These are phyloP conservation scores for Graptemys geographica DNA, from an alignment of 2,797 vertebrate species.

Conservation along the genomic window DNA sequence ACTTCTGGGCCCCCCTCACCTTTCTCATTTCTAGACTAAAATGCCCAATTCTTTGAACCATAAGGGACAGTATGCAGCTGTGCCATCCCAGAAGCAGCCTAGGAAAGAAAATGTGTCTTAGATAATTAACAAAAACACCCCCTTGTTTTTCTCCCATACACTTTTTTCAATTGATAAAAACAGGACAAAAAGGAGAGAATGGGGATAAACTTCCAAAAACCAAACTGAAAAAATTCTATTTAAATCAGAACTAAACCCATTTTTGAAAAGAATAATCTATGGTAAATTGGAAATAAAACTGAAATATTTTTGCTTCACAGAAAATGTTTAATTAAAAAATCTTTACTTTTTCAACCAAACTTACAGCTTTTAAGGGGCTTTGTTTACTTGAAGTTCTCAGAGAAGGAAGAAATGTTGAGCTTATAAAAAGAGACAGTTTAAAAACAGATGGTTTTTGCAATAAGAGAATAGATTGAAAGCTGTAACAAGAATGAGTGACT, in stretches of 20 bases:
- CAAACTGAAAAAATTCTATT: not conserved
- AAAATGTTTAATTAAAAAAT: accelerated
- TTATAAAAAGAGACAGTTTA: slow-evolving; percentile 22
- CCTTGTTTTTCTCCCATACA: not conserved
- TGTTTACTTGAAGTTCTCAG: not conserved
- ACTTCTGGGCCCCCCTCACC: not conserved
- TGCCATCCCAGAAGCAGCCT: not conserved
- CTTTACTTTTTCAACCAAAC: not conserved
- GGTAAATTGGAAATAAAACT: not conserved
- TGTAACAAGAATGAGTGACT: slow-evolving; percentile 43
- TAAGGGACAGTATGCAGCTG: not conserved
- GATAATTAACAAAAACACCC: not conserved
- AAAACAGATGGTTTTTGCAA: slow-evolving; percentile 67
- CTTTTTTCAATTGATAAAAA: not conserved
- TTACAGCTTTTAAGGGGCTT: not conserved
- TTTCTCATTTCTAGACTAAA: not conserved
- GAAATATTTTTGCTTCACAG: accelerated
- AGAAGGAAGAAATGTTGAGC: not conserved
- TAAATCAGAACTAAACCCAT: not conserved
- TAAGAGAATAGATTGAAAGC: slow-evolving; percentile 57
- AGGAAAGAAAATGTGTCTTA: not conserved
- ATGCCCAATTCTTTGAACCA: not conserved
- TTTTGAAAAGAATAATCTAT: accelerated
- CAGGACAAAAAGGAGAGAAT: not conserved
- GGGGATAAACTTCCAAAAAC: accelerated